Conservation (phyloP, 2,113 vertebrate genomes). For the Pyrgilauda ruficollis region DNA sequence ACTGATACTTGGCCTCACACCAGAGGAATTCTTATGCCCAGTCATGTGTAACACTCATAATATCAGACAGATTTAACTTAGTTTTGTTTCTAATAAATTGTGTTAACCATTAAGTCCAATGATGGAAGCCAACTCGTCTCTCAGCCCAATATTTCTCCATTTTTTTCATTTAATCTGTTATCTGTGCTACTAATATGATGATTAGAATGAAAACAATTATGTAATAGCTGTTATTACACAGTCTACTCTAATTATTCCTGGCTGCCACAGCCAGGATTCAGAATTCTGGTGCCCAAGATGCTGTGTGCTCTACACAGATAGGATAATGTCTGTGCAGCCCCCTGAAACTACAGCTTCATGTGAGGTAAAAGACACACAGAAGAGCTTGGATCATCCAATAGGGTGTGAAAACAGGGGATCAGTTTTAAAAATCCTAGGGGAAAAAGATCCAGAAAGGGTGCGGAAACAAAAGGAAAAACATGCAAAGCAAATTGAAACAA, state of each 20-base stretch:
- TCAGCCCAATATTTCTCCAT: background rate
- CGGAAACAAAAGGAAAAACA: background rate
- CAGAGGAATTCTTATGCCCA: background rate
- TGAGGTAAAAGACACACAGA: background rate
- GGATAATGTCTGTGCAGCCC: background rate
- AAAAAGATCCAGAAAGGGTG: background rate
- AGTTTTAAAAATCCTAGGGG: fast-evolving
- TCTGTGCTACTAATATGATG: background rate
- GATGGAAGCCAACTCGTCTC: background rate
- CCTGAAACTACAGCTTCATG: background rate
- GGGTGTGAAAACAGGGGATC: background rate
- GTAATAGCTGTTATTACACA: background rate
- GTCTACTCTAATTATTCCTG: background rate
- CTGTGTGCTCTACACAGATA: background rate
- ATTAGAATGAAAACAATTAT: background rate
- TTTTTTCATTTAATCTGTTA: background rate
- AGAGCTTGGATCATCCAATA: background rate
- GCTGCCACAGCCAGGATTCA: background rate
- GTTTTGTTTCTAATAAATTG: background rate
- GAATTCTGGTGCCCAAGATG: background rate
- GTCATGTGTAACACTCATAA: background rate
- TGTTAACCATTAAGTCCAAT: background rate
- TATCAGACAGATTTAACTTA: background rate
- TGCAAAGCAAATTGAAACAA: background rate
- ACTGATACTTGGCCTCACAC: background rate